Evolutionary conservation across 2,797 vertebrate species (phyloP).

Genomic region (Gymnopithys bicolor): DNA sequence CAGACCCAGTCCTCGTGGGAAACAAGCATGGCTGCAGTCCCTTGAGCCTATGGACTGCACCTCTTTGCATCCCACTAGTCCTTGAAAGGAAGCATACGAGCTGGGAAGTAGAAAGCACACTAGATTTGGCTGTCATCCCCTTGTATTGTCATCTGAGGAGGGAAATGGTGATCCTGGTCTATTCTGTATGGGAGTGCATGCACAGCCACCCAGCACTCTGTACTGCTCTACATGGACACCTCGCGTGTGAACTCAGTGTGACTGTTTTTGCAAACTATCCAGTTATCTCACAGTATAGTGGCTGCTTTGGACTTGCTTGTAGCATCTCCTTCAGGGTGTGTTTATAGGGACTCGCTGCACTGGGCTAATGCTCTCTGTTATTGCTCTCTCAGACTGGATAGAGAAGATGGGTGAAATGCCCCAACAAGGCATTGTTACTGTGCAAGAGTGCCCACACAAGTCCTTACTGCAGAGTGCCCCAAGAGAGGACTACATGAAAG

Average conservation of each 20-base stretch:
- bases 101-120: not conserved
- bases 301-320: not conserved
- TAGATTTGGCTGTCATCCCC: not conserved
- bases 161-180: not conserved
- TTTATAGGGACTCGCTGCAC: not conserved
- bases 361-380: fast-evolving
- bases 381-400: not conserved
- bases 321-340: not conserved
- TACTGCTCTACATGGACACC: fast-evolving
- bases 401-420: not conserved
- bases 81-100: not conserved
- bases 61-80: not conserved
- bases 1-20: not conserved
- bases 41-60: not conserved
- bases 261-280: not conserved
- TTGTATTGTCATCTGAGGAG: not conserved
- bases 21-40: not conserved
- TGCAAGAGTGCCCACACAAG: not conserved
- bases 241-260: not conserved
- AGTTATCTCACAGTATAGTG: not conserved
- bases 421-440: not conserved
- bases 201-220: not conserved
- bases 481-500: not conserved
- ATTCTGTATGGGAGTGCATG: not conserved
- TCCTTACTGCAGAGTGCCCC: not conserved